Base-by-base conservation (phyloP, 2,797 vertebrate genomes). In the Phoebastria nigripes region DNA sequence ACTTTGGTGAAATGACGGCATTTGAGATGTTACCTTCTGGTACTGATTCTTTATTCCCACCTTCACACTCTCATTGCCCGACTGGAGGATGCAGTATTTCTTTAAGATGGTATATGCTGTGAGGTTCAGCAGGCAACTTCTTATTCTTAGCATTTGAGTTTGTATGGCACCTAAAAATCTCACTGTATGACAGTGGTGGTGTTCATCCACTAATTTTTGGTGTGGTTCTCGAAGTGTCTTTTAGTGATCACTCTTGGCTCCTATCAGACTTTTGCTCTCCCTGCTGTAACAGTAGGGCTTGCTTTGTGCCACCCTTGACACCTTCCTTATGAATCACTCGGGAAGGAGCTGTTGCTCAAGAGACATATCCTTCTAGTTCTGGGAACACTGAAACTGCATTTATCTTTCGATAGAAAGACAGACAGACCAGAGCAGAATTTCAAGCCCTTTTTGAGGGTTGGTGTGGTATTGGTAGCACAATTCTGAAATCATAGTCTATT, bases 51-150 rank as follows among this genome's bases (percentile, higher is more conserved):
- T 69, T 61, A 13, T 82, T 84, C 42, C 37, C 33, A 13, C 21
- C 22, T 46, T 77, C 6, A 9, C 3, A 1, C 6, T 52, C n/a
- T 58, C 11, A 0, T 41, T 51, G 29, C 20, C 63, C 51, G 55
- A 3, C 24, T 72, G 56, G 35, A 20, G 72, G 52, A 10, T 80
- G 44, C 15, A n/a, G 18, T 12, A 14, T 63, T 89, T 82, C 22
- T 77, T 55, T 44, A 11, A 35, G 35, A 1, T 63, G 33, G 4
- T 49, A 11, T 2, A 2, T 42, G 11, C 42, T 56, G 0, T 19
- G 63, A 67, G 22, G 15, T 66, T 63, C 41, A 49, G 9, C 61
- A 35, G 69, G n/a, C 37, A 63, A 8, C 20, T 39, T 52, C 37
- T 58, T 47, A 7, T 22, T 95, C 26, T 25, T 58, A 8, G 35